Percentiles rank a stretch among this genome's conserved stretches.
Evolutionary conservation across 2,797 vertebrate genomes (phyloP).

Genomic region (Epinephelus awoara): DNA sequence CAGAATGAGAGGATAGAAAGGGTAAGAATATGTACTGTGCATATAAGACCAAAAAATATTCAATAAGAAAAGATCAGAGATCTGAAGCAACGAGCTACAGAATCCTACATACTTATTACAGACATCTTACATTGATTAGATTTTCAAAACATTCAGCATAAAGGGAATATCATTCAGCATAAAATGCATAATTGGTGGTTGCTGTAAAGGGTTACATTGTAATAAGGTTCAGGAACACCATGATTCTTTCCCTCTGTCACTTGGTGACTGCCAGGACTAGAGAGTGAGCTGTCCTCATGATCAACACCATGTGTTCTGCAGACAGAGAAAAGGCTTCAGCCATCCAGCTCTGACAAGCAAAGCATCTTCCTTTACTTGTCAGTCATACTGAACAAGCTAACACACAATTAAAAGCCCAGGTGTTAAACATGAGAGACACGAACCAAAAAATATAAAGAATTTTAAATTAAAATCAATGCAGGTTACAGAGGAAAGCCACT

Average conservation of each 20-base stretch:
- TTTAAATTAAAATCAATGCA: constrained; percentile 17
- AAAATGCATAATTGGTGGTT: constrained; percentile 52
- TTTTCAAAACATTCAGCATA: constrained; percentile 16
- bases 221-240: constrained; percentile 58
- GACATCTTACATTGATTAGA: background rate
- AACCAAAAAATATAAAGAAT: constrained; percentile 19
- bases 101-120: background rate
- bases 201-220: constrained; percentile 57
- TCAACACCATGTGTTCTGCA: constrained; percentile 78
- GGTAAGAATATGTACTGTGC: background rate
- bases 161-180: constrained; percentile 21
- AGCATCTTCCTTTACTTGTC: constrained; percentile 26
- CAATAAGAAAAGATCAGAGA: background rate
- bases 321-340: constrained; percentile 49
- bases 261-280: constrained; percentile 65
- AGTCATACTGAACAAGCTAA: constrained; percentile 27
- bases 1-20: constrained; percentile 15
- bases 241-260: constrained; percentile 73
- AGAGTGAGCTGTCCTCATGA: constrained; percentile 70
- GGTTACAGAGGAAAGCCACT: constrained; percentile 25
- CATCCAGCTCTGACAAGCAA: constrained; percentile 32
- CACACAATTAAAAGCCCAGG: background rate
- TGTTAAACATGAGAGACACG: constrained; percentile 6
- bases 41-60: background rate
- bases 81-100: background rate